Conservation (phyloP, 2,888 invertebrate species). For the Crepidodera aurea region DNA sequence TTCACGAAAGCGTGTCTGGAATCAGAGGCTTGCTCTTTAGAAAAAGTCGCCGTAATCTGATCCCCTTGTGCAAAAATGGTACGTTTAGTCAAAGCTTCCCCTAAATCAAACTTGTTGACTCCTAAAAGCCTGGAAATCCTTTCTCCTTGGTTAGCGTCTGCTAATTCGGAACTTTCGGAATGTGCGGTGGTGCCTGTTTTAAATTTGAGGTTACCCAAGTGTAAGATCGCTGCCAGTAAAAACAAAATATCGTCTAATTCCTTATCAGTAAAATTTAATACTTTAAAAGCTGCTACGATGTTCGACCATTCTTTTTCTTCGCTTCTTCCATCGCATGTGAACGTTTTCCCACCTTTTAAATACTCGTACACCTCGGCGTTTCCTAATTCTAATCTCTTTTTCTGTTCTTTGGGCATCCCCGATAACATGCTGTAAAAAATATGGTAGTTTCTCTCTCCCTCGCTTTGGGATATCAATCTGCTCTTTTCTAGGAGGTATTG, state of each 20-base stretch:
- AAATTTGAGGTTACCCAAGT: constrained; percentile 87
- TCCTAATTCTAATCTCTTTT: constrained; percentile 64
- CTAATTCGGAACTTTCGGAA: constrained; percentile 87
- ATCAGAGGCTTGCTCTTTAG: constrained; percentile 79
- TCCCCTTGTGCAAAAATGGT: constrained; percentile 88
- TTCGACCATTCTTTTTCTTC: constrained; percentile 88
- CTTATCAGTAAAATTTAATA: constrained; percentile 83
- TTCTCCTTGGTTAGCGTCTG: constrained; percentile 73
- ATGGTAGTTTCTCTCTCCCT: constrained; percentile 93
- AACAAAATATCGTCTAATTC: constrained; percentile 88
- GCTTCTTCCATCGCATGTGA: constrained; percentile 82
- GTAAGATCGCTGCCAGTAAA: constrained; percentile 86
- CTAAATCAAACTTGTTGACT: constrained; percentile 73
- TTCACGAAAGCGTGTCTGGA: constrained; percentile 93
- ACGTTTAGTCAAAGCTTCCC: constrained; percentile 83
- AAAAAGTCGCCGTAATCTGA: constrained; percentile 78
- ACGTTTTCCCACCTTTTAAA: constrained; percentile 67
- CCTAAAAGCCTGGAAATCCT: constrained; percentile 77
- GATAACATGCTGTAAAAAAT: constrained; percentile 92
- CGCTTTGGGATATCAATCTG: constrained; percentile 87
- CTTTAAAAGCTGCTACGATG: constrained; percentile 91
- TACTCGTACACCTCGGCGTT: constrained; percentile 81
- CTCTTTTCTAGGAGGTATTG: constrained; percentile 96
- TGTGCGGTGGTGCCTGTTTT: constrained; percentile 77
- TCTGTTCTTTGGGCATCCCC: constrained; percentile 83